Evolutionary conservation across 2,113 vertebrate species (phyloP), one percentile per base, ranked within the genome.

Genomic region (Pedionomus torquatus): DNA sequence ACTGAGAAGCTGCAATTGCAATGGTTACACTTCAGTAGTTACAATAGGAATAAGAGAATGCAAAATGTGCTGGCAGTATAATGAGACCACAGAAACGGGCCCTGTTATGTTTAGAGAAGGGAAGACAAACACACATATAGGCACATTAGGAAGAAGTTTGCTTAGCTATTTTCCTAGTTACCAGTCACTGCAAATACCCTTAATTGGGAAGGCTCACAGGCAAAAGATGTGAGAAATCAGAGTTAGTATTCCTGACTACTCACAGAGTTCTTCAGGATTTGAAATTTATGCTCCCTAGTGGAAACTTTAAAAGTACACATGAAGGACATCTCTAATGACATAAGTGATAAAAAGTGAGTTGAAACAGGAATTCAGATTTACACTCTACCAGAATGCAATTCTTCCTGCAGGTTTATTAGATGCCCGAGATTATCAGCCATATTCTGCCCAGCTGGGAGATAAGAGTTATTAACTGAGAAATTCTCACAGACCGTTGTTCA

Each of bases 131-230:
- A 30, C 8, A 43, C 5, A 60, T 5, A 9, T 30, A 20, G 3
- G 6, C 49, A 78, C 13, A 25, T 72, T n/a, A 51, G 46, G 43
- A 86, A 54, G 17, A 83, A 66, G 48, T 63, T 91, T 80, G 55
- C 60, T 88, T 49, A 52, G 25, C 33, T 87, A 1, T 51, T 90
- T 90, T 87, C 78, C 65, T 49, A 78, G 61, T 69, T 93, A 41
- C 30, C 31, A 94, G 87, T 16, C 52, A 63, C 26, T 43, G 60
- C 55, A 68, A 79, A 43, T 46, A 37, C 15, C 37, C 48, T 66
- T 94, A 93, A 95, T 87, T 95, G 90, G 55, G 48, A 95, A 97
- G 51, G 8, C 54, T 83, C 82, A 78, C 70, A 71, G 25, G 81
- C 41, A 95, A 84, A 93, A 93, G 30, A 77, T 31, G 15, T 25